Percentiles rank a stretch among this genome's conserved stretches.
phyloP scores from a whole-genome alignment of 2,113 vertebrate species.

The Struthio camelus region DNA sequence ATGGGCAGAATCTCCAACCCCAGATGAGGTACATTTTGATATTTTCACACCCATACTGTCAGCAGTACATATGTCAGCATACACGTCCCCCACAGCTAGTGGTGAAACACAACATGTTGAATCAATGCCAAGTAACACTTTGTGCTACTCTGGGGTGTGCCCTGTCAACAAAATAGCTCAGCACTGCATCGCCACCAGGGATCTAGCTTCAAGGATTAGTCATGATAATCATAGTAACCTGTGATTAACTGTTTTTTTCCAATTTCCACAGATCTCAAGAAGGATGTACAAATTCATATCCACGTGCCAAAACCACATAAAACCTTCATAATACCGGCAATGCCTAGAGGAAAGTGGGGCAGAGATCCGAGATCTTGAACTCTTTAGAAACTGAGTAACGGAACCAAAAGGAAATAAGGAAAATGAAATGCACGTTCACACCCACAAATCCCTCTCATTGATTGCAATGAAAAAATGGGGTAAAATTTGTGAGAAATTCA shows the following conservation, averaged over 20 bases:
- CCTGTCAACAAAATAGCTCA: no score
- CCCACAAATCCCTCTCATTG: rapidly evolving
- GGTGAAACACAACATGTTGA: background rate
- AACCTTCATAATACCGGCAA: background rate
- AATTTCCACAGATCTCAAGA: background rate
- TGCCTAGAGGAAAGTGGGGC: background rate
- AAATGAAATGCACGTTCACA: rapidly evolving
- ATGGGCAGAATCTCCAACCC: background rate
- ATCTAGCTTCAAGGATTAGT: background rate
- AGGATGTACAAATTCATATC: background rate
- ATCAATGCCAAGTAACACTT: background rate
- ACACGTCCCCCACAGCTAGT: rapidly evolving
- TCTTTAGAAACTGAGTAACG: background rate
- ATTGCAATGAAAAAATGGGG: background rate
- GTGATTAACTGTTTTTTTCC: background rate
- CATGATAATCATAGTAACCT: background rate
- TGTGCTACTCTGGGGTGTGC: background rate
- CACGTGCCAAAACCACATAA: background rate
- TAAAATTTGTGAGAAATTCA: background rate
- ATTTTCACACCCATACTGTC: background rate
- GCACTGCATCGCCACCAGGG: background rate
- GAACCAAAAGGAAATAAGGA: background rate
- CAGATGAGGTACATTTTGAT: background rate
- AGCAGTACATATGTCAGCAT: background rate
- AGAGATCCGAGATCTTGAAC: background rate